Evolutionary conservation across 2,888 invertebrate genomes (phyloP).

Genomic region (Drosophila merina): DNA sequence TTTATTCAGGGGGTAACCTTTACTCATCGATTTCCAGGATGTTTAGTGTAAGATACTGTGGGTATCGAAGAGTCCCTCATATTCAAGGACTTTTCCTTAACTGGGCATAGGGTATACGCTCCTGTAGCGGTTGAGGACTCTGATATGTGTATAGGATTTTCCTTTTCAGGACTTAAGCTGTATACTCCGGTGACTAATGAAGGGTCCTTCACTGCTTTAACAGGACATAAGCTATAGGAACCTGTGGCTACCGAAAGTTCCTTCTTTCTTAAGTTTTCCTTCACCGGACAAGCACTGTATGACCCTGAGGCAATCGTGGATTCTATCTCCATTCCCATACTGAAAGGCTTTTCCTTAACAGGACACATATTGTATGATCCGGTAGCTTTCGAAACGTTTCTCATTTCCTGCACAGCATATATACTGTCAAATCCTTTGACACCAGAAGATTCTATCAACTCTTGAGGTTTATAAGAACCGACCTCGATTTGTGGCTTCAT

Average conservation of each 20-base stretch:
- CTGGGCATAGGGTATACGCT: not conserved
- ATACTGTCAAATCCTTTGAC: not conserved
- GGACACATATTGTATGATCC: not conserved
- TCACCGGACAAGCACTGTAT: not conserved
- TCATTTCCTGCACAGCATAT: not conserved
- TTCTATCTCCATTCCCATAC: not conserved
- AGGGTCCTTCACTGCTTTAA: not conserved
- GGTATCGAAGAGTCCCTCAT: not conserved
- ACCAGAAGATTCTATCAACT: not conserved
- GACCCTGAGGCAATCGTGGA: not conserved
- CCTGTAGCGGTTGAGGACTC: not conserved
- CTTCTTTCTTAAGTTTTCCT: not conserved
- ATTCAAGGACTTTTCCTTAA: not conserved
- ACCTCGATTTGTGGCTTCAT: not conserved
- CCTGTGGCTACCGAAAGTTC: not conserved
- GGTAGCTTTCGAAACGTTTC: not conserved
- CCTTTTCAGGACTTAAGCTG: not conserved
- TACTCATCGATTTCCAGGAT: not conserved
- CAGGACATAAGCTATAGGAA: not conserved
- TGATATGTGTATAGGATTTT: not conserved
- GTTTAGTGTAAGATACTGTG: not conserved
- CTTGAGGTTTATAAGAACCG: not conserved
- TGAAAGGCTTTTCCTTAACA: not conserved
- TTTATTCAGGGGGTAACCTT: too few species aligned
- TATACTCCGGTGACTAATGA: not conserved